These are phyloP conservation scores for Chelonus formosanus DNA, from an alignment of 2,888 invertebrate species.

Conservation along the genomic window DNA sequence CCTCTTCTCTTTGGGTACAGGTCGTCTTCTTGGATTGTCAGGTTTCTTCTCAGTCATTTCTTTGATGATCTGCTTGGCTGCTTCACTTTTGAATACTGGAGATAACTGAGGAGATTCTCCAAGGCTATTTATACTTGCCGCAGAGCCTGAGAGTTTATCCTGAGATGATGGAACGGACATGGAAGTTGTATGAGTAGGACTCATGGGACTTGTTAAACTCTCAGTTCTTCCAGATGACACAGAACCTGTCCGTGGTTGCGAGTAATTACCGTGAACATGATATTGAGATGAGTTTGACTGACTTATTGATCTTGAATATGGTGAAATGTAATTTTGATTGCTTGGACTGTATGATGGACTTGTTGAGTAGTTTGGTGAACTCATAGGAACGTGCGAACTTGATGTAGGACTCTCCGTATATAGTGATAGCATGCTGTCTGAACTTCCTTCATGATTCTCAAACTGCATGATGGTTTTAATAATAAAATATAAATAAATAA, in stretches of 20 bases:
- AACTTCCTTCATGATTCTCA: conserved; percentile 56
- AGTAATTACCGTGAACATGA: conserved; percentile 33
- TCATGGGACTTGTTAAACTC: conserved; percentile 39
- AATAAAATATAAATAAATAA: conserved; percentile 34
- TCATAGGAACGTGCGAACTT: conserved; percentile 56
- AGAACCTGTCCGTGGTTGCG: conserved; percentile 33
- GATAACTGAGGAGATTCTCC: conserved; percentile 72
- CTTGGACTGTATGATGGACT: conserved; percentile 58
- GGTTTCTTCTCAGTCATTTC: conserved; percentile 73
- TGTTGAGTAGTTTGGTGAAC: conserved; percentile 55
- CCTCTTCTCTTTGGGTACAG: conserved; percentile 83
- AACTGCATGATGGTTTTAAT: conserved; percentile 43
- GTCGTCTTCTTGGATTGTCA: conserved; percentile 69
- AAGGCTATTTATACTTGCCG: conserved; percentile 49
- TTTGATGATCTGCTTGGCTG: conserved; percentile 85
- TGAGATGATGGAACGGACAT: conserved; percentile 35
- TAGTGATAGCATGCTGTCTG: conserved; percentile 59
- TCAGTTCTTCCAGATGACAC: conserved; percentile 35
- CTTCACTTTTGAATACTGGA: conserved; percentile 86
- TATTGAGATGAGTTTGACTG: conserved; percentile 15
- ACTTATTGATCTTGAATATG: conserved; percentile 32
- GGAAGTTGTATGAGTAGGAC: conserved; percentile 48
- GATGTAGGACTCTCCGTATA: conserved; percentile 55
- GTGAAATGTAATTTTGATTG: conserved; percentile 48
- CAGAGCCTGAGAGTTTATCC: conserved; percentile 46